Conservation (phyloP, 2,113 vertebrate species). For the Plecotus auritus region DNA sequence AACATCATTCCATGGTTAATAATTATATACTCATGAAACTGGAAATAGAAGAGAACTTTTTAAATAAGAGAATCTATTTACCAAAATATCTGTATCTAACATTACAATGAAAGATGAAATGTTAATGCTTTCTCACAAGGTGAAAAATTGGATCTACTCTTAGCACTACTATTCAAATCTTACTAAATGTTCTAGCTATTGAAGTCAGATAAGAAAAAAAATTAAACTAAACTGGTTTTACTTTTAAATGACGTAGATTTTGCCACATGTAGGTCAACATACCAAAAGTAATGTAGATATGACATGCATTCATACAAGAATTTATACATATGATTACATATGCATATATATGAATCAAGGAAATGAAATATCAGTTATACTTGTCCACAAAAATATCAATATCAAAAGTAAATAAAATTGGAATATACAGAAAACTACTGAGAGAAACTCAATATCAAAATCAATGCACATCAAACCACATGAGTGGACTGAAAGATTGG, state of each 20-base stretch:
- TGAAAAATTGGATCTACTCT: not conserved
- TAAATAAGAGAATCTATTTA: not conserved
- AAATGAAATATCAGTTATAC: not conserved
- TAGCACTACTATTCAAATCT: not conserved
- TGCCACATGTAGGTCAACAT: not conserved
- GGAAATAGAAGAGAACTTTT: not conserved
- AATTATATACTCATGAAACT: not conserved
- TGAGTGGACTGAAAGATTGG: not conserved
- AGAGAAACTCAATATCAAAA: not conserved
- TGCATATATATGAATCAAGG: not conserved
- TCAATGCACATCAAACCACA: not conserved
- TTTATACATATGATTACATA: not conserved
- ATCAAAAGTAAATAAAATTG: not conserved
- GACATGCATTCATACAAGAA: not conserved
- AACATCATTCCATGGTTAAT: not conserved
- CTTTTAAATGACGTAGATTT: not conserved
- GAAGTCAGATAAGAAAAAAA: not conserved
- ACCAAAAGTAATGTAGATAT: not conserved
- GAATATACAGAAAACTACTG: not conserved
- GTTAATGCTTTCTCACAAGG: not conserved
- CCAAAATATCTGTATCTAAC: not conserved
- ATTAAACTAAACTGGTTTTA: not conserved
- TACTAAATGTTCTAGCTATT: not conserved
- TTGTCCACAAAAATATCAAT: no score
- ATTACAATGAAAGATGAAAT: not conserved